Conservation (phyloP, 23 tunicate genomes). For the Halocynthia roretzi region DNA sequence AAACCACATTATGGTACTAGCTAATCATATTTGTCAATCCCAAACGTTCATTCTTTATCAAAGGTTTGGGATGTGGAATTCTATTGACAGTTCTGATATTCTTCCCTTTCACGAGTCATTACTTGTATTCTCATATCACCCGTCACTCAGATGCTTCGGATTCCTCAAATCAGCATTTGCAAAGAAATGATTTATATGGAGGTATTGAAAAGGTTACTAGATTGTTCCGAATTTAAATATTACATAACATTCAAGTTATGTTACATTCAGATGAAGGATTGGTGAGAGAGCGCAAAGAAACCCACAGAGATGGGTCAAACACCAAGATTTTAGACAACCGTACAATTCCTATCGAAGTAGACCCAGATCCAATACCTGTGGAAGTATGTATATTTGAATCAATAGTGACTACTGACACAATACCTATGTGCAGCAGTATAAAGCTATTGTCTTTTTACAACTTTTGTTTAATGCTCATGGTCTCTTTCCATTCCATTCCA, state of each 20-base stretch:
- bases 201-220: background rate
- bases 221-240: background rate
- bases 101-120: constrained; percentile 8
- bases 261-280: background rate
- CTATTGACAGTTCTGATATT: constrained; percentile 10
- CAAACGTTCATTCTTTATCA: no score
- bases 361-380: constrained; percentile 29
- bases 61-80: constrained; percentile 26
- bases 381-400: constrained; percentile 20
- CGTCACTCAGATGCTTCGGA: background rate
- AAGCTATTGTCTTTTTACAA: background rate
- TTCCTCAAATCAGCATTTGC: background rate
- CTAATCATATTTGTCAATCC: background rate
- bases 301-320: background rate
- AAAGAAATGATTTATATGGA: background rate
- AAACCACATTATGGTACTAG: background rate
- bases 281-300: constrained; percentile 1
- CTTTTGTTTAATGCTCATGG: background rate
- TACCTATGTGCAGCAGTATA: no score
- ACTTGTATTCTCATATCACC: constrained; percentile 8
- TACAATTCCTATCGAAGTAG: constrained; percentile 61
- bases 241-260: no score
- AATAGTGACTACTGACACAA: no score
- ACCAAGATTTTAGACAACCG: constrained; percentile 18
- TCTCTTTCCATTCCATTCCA: background rate